Evolutionary conservation across 2,113 vertebrate species (phyloP), one percentile per base, ranked within the genome.

Genomic region (Pygathrix nemaeus): DNA sequence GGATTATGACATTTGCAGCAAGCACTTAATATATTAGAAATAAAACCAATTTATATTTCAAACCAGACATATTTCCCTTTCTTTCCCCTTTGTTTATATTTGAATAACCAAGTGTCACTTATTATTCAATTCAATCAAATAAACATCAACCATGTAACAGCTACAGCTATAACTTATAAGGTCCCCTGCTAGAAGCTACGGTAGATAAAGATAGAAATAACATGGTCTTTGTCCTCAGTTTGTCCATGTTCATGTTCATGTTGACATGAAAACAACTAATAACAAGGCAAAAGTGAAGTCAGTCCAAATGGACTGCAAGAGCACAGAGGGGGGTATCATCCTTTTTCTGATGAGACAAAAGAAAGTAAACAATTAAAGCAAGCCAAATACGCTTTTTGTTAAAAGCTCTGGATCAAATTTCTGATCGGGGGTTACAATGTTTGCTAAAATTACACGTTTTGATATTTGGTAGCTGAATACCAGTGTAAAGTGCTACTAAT

Each of bases 31-130:
- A 50, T 32, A 87, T 87, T 80, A 72, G n/a, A 95, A 92, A 81
- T 52, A 61, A 16, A 90, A 52, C 8, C 25, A 73, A 64, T 61
- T 88, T 61, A 40, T 52, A n/a, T 50, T 38, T 91, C 25, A 94
- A 72, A 91, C 21, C 10, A 61, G 55, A 27, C 85, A 35, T 3
- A 16, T 43, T 8, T 84, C 57, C 21, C 38, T 12, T 13, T 35
- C 43, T 81, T 61, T 43, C 8, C 40, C 27, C 27, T 93, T 17
- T 88, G 17, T 52, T 94, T 66, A 70, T 7, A 84, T 89, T 45
- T 68, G 57, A 68, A 89, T 85, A 57, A 95, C 50, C 32, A 82
- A 78, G 30, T 57, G 38, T 85, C 79, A 96, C 43, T 86, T 40
- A 57, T 59, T 87, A 82, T 86, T 88, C n/a, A 72, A 2, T 55